Evolutionary conservation across 2,888 invertebrate species (phyloP).

Genomic region (Drosophila mimetica): DNA sequence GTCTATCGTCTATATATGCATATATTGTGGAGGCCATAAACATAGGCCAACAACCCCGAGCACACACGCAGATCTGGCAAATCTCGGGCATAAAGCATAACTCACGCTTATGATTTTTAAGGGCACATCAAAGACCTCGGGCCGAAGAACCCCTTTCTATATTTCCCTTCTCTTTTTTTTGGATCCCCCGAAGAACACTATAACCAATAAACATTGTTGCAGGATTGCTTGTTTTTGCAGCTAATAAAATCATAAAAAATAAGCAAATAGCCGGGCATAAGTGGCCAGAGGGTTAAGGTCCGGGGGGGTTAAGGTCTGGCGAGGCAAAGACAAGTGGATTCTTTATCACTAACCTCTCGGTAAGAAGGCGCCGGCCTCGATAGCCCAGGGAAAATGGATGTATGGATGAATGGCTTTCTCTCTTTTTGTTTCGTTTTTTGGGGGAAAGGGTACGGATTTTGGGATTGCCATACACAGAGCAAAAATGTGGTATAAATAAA

Average conservation of each 20-base stretch:
- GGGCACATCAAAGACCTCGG: constrained; percentile 68
- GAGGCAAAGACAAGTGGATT: constrained; percentile 72
- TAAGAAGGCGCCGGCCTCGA: constrained; percentile 40
- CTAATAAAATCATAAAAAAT: constrained; percentile 76
- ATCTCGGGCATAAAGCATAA: constrained; percentile 58
- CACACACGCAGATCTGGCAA: constrained; percentile 10
- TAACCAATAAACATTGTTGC: constrained; percentile 79
- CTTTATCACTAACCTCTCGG: constrained; percentile 64
- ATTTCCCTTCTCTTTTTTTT: background rate
- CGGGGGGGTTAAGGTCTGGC: background rate
- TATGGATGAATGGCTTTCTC: constrained; percentile 62
- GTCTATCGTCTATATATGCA: constrained; percentile 20
- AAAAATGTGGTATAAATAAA: background rate
- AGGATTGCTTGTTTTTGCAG: constrained; percentile 79
- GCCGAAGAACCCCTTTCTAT: constrained; percentile 45
- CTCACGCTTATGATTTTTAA: constrained; percentile 79
- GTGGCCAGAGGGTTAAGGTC: constrained; percentile 45
- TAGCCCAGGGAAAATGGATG: constrained; percentile 52
- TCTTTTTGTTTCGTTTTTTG: background rate
- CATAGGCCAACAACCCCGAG: constrained; percentile 27
- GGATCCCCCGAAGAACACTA: constrained; percentile 53
- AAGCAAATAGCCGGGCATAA: constrained; percentile 65
- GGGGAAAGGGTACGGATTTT: background rate
- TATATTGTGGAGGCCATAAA: background rate
- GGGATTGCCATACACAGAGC: background rate